Evolutionary conservation across 2,113 vertebrate genomes (phyloP).

Genomic region (Propithecus coquereli): DNA sequence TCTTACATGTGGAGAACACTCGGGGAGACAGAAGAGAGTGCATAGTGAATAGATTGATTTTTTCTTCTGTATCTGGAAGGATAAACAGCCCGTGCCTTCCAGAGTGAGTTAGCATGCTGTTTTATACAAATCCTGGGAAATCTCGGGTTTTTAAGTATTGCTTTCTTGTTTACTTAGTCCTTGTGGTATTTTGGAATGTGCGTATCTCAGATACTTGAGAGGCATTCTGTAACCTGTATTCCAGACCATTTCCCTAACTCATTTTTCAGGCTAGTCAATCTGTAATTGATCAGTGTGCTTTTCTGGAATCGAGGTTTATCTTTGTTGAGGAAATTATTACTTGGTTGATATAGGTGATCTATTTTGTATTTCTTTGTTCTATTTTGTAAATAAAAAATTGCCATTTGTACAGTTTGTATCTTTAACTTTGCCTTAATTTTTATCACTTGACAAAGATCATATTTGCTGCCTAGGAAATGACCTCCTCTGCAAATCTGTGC

Average conservation of each 20-base stretch:
- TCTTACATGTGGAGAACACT: background rate
- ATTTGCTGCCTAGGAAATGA: background rate
- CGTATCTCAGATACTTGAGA: background rate
- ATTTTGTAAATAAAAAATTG: background rate
- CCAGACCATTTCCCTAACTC: background rate
- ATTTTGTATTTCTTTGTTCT: background rate
- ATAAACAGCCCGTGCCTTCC: background rate
- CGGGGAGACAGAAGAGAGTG: background rate
- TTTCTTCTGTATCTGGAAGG: background rate
- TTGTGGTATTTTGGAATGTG: background rate
- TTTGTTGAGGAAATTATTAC: constrained; percentile 21
- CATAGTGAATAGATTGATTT: background rate
- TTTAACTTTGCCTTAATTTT: background rate
- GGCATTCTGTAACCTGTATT: background rate
- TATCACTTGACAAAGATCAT: background rate
- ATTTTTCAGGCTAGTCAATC: background rate
- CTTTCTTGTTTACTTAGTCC: constrained; percentile 18
- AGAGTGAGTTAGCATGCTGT: background rate
- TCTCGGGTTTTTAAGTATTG: background rate
- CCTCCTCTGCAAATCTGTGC: background rate
- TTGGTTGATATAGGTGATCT: background rate
- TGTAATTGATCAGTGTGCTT: background rate
- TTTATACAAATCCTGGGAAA: background rate
- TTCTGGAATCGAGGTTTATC: constrained; percentile 13
- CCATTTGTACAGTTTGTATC: background rate